Conservation (phyloP, 2,888 invertebrate genomes). For the Gastrophysa polygoni region DNA sequence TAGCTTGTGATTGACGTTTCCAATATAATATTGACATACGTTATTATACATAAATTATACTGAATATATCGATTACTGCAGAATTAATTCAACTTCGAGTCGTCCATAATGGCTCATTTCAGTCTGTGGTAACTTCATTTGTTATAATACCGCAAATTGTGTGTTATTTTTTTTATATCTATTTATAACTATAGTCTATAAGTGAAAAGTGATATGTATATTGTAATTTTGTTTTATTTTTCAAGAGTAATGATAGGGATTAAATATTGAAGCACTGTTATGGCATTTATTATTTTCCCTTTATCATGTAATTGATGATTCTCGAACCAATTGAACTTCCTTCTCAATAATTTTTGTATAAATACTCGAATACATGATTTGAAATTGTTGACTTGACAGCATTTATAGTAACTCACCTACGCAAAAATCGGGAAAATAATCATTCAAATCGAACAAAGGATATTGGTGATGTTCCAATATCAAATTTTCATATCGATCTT, state of each 20-base stretch:
- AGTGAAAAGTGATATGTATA: slow-evolving; percentile 34
- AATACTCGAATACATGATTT: no score
- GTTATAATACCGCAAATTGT: background rate
- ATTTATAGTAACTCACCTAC: slow-evolving; percentile 43
- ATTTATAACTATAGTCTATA: slow-evolving; percentile 22
- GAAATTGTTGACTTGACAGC: no score
- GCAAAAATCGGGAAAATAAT: slow-evolving; percentile 46
- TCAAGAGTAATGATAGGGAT: slow-evolving; percentile 24
- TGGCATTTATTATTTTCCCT: no score
- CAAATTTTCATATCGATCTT: slow-evolving; percentile 44
- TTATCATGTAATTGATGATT: no score
- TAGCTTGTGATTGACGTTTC: no score
- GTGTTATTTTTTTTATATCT: slow-evolving; percentile 21
- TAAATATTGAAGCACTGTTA: no score
- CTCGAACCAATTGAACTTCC: no score
- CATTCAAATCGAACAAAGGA: slow-evolving; percentile 44
- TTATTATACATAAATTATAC: no score
- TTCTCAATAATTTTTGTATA: no score
- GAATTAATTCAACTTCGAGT: no score
- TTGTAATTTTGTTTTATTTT: slow-evolving; percentile 28
- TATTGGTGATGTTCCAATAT: slow-evolving; percentile 47
- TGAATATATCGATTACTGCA: no score
- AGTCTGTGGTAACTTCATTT: background rate
- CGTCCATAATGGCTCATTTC: background rate
- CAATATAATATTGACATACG: no score